Evolutionary conservation across 2,888 invertebrate species (phyloP).

Genomic region (Pristionchus fissidentatus): DNA sequence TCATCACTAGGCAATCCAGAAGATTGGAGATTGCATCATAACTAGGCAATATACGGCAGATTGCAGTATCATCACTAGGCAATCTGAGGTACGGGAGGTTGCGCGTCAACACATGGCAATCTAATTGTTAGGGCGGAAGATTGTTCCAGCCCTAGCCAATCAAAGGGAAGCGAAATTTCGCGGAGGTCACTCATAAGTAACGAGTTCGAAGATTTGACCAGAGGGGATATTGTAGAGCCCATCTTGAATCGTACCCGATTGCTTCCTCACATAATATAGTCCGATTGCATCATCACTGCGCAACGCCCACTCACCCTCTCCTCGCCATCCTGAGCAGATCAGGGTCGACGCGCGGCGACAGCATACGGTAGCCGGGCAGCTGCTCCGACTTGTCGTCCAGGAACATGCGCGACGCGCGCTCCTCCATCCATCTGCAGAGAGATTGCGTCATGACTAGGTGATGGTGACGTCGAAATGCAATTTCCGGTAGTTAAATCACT

Average conservation of each 20-base stretch:
- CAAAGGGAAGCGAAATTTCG: no score
- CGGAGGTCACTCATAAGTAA: no score
- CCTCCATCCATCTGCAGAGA: slow-evolving; percentile 66
- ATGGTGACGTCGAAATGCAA: neutral
- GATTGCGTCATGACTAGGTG: neutral
- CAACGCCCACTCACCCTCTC: slow-evolving; percentile 53
- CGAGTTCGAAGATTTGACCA: neutral
- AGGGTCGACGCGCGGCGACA: slow-evolving; percentile 80
- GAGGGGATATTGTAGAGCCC: neutral
- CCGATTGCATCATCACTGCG: neutral
- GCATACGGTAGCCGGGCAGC: slow-evolving; percentile 76
- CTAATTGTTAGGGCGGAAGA: no score
- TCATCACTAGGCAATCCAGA: neutral
- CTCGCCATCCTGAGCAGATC: slow-evolving; percentile 67
- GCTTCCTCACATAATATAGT: neutral
- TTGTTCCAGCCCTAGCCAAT: no score
- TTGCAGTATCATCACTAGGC: neutral
- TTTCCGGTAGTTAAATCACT: neutral
- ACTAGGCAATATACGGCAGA: no score
- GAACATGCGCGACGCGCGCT: slow-evolving; percentile 69
- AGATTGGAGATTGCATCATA: no score
- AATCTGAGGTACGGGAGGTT: neutral
- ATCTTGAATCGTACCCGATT: no score
- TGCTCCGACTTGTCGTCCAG: slow-evolving; percentile 59
- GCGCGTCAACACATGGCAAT: no score